Conservation (phyloP, 2,888 invertebrate species). For the Trichopria drosophilae region DNA sequence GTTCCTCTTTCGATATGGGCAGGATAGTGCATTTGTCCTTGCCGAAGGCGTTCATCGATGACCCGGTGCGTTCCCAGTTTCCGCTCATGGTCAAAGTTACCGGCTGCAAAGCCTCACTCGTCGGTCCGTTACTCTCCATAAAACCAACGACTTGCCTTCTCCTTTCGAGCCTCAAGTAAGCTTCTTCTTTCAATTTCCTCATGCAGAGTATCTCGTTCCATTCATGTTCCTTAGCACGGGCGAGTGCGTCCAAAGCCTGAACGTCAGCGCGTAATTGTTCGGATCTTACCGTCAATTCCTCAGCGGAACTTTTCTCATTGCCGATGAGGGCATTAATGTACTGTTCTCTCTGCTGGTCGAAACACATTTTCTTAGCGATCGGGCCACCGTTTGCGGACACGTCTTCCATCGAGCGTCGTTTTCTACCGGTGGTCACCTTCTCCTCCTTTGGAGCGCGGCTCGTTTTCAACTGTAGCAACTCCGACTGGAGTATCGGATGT, state of each 20-base stretch:
- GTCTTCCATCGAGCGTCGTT: slow-evolving; percentile 43
- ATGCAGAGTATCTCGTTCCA: slow-evolving; percentile 83
- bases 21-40: slow-evolving; percentile 32
- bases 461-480: slow-evolving; percentile 22
- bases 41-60: slow-evolving; percentile 11
- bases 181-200: slow-evolving; percentile 83
- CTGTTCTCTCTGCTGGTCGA: slow-evolving; percentile 51
- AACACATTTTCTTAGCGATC: slow-evolving; percentile 45
- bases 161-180: slow-evolving; percentile 71
- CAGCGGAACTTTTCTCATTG: slow-evolving; percentile 49
- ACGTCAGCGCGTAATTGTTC: slow-evolving; percentile 52
- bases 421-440: slow-evolving; percentile 37
- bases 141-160: slow-evolving; percentile 66
- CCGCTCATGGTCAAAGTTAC: slow-evolving; percentile 42
- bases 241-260: slow-evolving; percentile 67
- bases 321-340: slow-evolving; percentile 52
- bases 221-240: slow-evolving; percentile 81
- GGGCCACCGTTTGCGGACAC: slow-evolving; percentile 41
- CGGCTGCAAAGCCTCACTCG: slow-evolving; percentile 43
- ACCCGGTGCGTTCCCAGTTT: slow-evolving; percentile 38
- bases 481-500: slow-evolving; percentile 7
- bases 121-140: slow-evolving; percentile 47
- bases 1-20: slow-evolving; percentile 38
- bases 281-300: slow-evolving; percentile 50
- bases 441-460: slow-evolving; percentile 5